These are phyloP conservation scores for Spheniscus mendiculus DNA, from an alignment of 2,113 vertebrate genomes.

Conservation along the genomic window DNA sequence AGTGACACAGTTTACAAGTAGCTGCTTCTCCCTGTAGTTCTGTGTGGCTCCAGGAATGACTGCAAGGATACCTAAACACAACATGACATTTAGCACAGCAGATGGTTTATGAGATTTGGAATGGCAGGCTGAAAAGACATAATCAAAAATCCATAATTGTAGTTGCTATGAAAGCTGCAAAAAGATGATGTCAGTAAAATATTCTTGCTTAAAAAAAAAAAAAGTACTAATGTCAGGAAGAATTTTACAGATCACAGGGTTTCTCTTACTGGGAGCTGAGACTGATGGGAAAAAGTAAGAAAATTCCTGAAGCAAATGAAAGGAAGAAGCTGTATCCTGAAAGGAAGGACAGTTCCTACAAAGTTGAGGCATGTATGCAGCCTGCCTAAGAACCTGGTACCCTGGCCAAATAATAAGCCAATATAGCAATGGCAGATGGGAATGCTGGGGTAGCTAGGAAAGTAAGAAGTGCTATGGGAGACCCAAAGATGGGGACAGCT, in stretches of 20 bases:
- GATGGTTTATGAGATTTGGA: neutral
- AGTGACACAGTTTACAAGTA: neutral
- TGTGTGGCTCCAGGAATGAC: neutral
- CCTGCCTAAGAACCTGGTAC: neutral
- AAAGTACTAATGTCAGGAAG: neutral
- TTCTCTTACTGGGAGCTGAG: neutral
- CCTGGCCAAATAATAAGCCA: neutral
- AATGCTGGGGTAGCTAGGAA: neutral
- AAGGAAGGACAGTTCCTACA: neutral
- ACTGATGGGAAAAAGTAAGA: neutral
- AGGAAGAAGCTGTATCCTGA: neutral
- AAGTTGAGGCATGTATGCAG: neutral
- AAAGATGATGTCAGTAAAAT: neutral
- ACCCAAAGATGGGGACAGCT: neutral
- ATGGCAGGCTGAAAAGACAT: neutral
- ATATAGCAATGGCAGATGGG: neutral
- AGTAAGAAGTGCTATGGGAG: neutral
- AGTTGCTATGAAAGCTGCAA: neutral
- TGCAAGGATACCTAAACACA: neutral
- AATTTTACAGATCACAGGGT: neutral
- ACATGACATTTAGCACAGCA: neutral
- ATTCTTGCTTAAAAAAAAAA: neutral
- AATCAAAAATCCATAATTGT: neutral
- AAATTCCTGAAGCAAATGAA: neutral
- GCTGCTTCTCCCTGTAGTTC: neutral